Evolutionary conservation across 2,113 vertebrate species (phyloP).

Genomic region (Gulo gulo): DNA sequence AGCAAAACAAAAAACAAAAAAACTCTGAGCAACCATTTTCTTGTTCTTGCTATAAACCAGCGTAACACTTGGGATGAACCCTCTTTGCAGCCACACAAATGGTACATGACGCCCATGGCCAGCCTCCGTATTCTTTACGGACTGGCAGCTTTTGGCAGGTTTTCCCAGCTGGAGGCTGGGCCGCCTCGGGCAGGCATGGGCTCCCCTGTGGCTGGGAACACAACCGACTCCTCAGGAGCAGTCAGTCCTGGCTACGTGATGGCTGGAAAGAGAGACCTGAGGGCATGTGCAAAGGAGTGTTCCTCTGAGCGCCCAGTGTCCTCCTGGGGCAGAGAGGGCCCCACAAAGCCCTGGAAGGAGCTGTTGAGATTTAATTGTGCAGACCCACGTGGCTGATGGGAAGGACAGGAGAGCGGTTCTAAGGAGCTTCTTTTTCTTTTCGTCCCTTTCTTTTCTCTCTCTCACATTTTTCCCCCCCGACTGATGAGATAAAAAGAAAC

Average conservation of each 20-base stretch:
- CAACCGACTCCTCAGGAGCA: not conserved
- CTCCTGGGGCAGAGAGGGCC: not conserved
- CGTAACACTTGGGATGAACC: not conserved
- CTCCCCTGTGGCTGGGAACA: not conserved
- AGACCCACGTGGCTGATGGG: conserved; percentile 79
- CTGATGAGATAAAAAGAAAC: conserved; percentile 51
- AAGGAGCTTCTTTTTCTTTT: conserved; percentile 33
- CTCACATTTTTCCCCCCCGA: not conserved
- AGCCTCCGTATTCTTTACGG: not conserved
- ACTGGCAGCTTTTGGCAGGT: not conserved
- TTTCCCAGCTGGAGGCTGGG: not conserved
- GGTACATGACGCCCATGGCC: no score
- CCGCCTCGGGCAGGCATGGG: not conserved
- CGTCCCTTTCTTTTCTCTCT: conserved; percentile 43
- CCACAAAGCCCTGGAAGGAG: conserved; percentile 76
- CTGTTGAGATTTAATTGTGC: conserved; percentile 81
- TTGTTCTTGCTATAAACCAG: not conserved
- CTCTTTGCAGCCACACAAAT: not conserved
- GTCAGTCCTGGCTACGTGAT: not conserved
- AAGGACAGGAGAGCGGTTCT: conserved; percentile 49
- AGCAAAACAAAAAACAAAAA: not conserved
- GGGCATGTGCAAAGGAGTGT: not conserved
- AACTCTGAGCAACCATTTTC: not conserved
- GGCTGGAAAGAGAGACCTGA: conserved; percentile 13
- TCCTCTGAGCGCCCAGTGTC: conserved; percentile 39